These are phyloP conservation scores for Delphinus delphis DNA, from an alignment of 2,113 vertebrate genomes.

Conservation along the genomic window DNA sequence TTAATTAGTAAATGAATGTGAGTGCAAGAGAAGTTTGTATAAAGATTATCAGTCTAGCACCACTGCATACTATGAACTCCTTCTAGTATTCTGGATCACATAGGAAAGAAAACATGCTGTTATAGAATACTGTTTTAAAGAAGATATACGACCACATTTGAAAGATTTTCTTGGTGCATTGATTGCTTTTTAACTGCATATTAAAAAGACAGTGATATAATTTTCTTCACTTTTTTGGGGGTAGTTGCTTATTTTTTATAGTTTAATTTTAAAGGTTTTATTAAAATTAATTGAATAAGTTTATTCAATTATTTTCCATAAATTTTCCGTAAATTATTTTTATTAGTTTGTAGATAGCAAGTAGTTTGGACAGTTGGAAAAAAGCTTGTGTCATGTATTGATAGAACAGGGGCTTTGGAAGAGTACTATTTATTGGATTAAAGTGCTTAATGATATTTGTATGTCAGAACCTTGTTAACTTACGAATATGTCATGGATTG, in stretches of 20 bases:
- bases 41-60: neutral
- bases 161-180: constrained; percentile 19
- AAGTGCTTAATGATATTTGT: neutral
- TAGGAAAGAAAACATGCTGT: neutral
- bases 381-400: neutral
- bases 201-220: neutral
- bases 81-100: neutral
- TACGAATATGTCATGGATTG: neutral
- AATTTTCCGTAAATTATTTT: constrained; percentile 19
- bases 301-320: no score
- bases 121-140: neutral
- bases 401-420: neutral
- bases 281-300: neutral
- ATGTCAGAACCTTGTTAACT: neutral
- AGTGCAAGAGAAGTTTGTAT: neutral
- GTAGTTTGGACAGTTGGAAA: neutral
- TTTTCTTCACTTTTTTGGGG: neutral
- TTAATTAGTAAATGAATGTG: neutral
- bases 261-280: constrained; percentile 20
- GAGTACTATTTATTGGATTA: neutral
- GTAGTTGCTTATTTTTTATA: neutral
- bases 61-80: neutral
- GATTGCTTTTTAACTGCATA: neutral
- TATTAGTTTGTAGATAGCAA: constrained; percentile 24
- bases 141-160: neutral